phyloP scores from a whole-genome alignment of 1,140 invertebrate genomes.

The Zaprionus taronus region DNA sequence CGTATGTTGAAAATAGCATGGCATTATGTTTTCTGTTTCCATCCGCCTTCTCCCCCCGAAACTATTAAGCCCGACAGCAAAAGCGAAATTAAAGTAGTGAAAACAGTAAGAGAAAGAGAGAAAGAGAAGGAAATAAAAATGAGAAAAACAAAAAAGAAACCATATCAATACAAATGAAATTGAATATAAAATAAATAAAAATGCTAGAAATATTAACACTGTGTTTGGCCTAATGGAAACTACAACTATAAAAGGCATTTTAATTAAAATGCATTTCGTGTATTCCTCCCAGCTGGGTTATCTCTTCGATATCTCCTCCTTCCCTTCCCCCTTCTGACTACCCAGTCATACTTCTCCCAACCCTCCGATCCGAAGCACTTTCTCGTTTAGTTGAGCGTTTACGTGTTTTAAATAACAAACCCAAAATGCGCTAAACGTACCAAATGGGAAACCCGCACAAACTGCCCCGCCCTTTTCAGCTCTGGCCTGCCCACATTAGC shows the following conservation, averaged over 20 bases:
- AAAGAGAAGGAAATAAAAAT: conserved; percentile 26
- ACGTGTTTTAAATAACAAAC: conserved; percentile 52
- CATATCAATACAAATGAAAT: conserved; percentile 77
- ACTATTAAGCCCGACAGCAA: conserved; percentile 50
- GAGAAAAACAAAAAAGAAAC: conserved; percentile 48
- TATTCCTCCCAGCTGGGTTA: neutral
- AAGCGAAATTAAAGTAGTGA: conserved; percentile 65
- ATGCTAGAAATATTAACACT: conserved; percentile 73
- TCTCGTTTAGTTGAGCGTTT: conserved; percentile 35
- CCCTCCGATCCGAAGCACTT: conserved; percentile 16
- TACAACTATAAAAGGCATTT: conserved; percentile 28
- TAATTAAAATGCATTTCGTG: conserved; percentile 30
- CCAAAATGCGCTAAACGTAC: conserved; percentile 41
- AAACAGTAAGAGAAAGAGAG: conserved; percentile 22
- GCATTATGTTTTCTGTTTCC: conserved; percentile 53
- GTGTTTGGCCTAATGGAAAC: conserved; percentile 51
- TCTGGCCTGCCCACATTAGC: conserved; percentile 54
- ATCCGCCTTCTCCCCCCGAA: conserved; percentile 17
- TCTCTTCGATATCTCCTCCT: neutral
- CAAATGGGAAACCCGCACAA: conserved; percentile 26
- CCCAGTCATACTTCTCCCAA: neutral
- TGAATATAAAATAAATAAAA: conserved; percentile 78
- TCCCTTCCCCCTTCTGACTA: neutral
- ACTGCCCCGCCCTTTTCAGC: neutral
- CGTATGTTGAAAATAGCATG: conserved; percentile 20